Evolutionary conservation across 1,140 invertebrate genomes (phyloP).

Genomic region (Drosophila leontia): DNA sequence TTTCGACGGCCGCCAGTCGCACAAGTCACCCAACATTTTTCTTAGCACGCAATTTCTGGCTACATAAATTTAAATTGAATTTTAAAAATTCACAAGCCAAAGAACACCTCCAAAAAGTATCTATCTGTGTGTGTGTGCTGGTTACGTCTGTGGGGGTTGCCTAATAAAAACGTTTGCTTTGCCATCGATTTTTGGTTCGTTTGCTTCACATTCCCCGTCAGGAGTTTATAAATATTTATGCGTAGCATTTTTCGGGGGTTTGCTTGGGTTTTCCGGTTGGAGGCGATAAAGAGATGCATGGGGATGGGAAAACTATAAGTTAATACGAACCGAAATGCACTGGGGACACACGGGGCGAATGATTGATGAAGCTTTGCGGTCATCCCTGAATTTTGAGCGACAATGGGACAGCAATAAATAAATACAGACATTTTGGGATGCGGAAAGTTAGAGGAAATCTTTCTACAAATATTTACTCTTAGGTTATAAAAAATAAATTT

Average conservation of each 20-base stretch:
- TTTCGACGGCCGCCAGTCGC: background rate
- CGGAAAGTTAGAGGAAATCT: too few species aligned
- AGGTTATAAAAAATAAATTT: background rate
- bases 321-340: conserved; percentile 32
- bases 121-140: conserved; percentile 6
- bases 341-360: conserved; percentile 1
- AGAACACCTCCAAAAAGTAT: conserved; percentile 29
- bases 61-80: conserved; percentile 78
- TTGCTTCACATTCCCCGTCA: conserved; percentile 40
- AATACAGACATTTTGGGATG: background rate
- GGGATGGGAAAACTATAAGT: conserved; percentile 47
- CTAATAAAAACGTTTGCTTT: conserved; percentile 57
- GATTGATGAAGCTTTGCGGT: conserved; percentile 36
- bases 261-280: conserved; percentile 9
- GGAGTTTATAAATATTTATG: conserved; percentile 77
- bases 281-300: conserved; percentile 20
- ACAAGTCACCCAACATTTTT: conserved; percentile 27
- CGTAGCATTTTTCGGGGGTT: conserved; percentile 31
- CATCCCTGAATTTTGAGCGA: background rate
- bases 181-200: conserved; percentile 68
- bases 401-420: conserved; percentile 46
- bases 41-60: conserved; percentile 60
- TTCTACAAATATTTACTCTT: background rate
- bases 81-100: conserved; percentile 77
- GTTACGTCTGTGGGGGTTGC: conserved; percentile 5